Conservation (phyloP, 1,140 invertebrate species). For the Idris sp. region DNA sequence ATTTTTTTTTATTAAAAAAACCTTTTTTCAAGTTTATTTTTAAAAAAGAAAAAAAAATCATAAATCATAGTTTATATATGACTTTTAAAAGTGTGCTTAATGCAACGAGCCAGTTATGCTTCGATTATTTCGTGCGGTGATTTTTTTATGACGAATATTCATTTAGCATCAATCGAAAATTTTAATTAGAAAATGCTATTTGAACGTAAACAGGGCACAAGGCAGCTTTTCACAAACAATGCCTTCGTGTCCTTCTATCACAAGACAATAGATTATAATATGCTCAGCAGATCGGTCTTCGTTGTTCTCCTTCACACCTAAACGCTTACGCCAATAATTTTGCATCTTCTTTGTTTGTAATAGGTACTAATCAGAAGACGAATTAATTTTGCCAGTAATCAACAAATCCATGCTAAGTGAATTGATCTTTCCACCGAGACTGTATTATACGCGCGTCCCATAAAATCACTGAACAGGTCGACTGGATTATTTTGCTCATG, state of each 20-base stretch:
- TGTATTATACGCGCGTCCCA: slow-evolving; percentile 19
- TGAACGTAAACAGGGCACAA: slow-evolving; percentile 60
- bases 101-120: slow-evolving; percentile 1
- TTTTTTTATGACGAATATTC: slow-evolving; percentile 49
- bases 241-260: slow-evolving; percentile 47
- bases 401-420: slow-evolving; percentile 28
- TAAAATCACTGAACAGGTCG: slow-evolving; percentile 39
- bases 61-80: too few relatives aligned
- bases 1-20: too few relatives aligned
- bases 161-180: slow-evolving; percentile 64
- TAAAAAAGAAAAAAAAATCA: too few relatives aligned
- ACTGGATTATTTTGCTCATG: slow-evolving; percentile 16
- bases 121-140: slow-evolving; percentile 12
- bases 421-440: slow-evolving; percentile 32
- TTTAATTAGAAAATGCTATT: slow-evolving; percentile 66
- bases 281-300: slow-evolving; percentile 50
- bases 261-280: slow-evolving; percentile 69
- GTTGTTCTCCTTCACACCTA: slow-evolving; percentile 44
- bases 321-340: slow-evolving; percentile 45
- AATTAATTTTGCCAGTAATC: slow-evolving; percentile 33
- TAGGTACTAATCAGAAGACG: slow-evolving; percentile 33
- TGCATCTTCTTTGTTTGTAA: slow-evolving; percentile 31
- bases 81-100: slow-evolving; percentile 19
- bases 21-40: too few relatives aligned
- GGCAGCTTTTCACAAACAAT: slow-evolving; percentile 52